phyloP scores from a whole-genome alignment of 2,797 vertebrate genomes.

The Anguilla obscura region DNA sequence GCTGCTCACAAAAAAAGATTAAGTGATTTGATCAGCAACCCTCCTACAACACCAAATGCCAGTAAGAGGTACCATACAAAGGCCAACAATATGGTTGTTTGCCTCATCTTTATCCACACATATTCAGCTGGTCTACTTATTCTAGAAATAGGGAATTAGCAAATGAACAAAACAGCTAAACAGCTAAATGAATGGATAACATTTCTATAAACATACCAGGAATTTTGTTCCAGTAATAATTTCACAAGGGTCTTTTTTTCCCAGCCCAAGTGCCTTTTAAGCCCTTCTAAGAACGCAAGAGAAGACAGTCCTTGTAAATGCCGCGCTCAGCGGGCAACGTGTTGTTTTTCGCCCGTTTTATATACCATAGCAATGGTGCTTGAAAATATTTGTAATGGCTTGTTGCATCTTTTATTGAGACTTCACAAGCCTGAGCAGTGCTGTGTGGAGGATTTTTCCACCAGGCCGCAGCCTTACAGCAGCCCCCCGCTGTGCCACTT shows the following conservation, averaged over 20 bases:
- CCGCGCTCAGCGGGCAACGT: conserved; percentile 46
- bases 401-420: conserved; percentile 57
- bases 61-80: not conserved
- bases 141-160: not conserved
- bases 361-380: conserved; percentile 53
- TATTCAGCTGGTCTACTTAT: not conserved
- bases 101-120: not conserved
- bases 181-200: too few species aligned
- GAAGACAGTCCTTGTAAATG: not conserved
- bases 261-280: not conserved
- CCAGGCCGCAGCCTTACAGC: conserved; percentile 39
- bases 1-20: not conserved
- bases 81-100: not conserved
- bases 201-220: not conserved
- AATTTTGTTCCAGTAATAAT: not conserved
- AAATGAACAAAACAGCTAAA: not conserved
- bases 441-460: conserved; percentile 45
- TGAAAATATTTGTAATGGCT: conserved; percentile 55
- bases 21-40: not conserved
- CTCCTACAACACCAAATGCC: not conserved
- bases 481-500: conserved; percentile 25
- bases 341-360: conserved; percentile 47
- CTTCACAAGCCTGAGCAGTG: conserved; percentile 42
- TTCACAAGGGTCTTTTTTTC: not conserved
- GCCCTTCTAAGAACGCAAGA: not conserved